A percentile compares a stretch with the other conserved stretches of the same genome.
Evolutionary conservation across 2,113 vertebrate genomes (phyloP).

Genomic region (Onychostoma macrolepis): DNA sequence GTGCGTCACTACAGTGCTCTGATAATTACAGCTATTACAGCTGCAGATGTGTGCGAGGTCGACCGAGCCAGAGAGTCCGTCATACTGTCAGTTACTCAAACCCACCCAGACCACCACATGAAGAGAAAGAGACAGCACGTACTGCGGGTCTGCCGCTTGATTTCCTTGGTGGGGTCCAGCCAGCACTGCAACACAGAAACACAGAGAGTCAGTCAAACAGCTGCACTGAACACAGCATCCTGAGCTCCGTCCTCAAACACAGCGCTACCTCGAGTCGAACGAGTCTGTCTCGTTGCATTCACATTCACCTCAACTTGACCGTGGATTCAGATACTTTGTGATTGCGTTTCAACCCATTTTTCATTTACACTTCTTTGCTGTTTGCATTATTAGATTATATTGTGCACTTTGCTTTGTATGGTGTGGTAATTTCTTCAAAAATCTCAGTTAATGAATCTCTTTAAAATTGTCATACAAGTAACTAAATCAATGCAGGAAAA

Average conservation of each 20-base stretch:
- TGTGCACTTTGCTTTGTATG: not conserved
- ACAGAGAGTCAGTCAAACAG: not conserved
- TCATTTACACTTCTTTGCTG: not conserved
- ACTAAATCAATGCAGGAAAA: not conserved
- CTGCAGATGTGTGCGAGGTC: conserved; percentile 20
- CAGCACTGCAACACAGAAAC: conserved; percentile 69
- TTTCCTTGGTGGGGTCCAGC: conserved; percentile 80
- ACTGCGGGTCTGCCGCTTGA: conserved; percentile 80
- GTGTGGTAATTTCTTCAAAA: not conserved
- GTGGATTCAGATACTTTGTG: not conserved
- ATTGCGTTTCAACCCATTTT: not conserved
- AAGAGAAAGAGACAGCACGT: conserved; percentile 59
- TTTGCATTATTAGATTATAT: no score
- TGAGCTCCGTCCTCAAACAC: not conserved
- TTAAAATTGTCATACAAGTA: not conserved
- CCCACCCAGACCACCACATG: not conserved
- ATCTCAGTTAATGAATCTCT: not conserved
- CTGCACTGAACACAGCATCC: not conserved
- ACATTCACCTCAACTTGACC: not conserved
- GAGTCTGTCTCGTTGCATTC: not conserved
- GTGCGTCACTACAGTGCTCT: not conserved
- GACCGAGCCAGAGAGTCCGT: not conserved
- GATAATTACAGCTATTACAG: conserved; percentile 5
- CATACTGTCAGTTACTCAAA: not conserved
- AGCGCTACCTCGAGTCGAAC: not conserved